Base-by-base conservation (phyloP, 2,113 vertebrate genomes). In the Peromyscus maniculatus region DNA sequence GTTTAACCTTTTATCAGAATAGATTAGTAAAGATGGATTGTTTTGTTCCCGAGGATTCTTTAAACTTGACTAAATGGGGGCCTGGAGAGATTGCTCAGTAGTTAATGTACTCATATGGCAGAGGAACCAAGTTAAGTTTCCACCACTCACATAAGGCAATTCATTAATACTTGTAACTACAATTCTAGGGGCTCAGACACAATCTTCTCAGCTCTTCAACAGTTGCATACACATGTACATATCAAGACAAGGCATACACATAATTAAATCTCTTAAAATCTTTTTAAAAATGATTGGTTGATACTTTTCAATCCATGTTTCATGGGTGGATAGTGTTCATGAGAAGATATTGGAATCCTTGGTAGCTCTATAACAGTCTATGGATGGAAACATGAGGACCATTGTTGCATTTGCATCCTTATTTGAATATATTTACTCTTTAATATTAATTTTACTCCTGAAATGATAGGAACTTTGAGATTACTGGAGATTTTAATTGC, bases 1-100 rank as follows among this genome's bases (percentile, higher is more conserved):
- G 39, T 71, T 92, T 89, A 87, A 80, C 2, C 26, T 46, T 67
- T 94, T 92, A 67, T 77, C 77, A 82, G 91, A 74, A 79, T 49
- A 80, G 9, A 64, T 78, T 82, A 72, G 19, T 71, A 75, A 75
- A 31, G 46, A 28, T 21, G 55, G 3, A 24, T 77, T 12, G 5
- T 69, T 74, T 55, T 93, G 67, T 89, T 84, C 55, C 78, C 71
- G 16, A n/a, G 19, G 49, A 78, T 83, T 62, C 43, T 83, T 87
- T 69, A 79, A 79, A 26, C 31, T 91, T 39, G 5, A 33, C 26
- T 26, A 31, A 21, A 75, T 57, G 15, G 39, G 24, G 22, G 9
- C 4, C 26, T 46, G 4, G 26, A 86, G 8, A 86, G 24, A 46
- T 31, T 11, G 16, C 26, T 66, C 83, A 46, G 15, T 43, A 39